Conservation (phyloP, 2,888 invertebrate genomes). For the Morpho deidamia region DNA sequence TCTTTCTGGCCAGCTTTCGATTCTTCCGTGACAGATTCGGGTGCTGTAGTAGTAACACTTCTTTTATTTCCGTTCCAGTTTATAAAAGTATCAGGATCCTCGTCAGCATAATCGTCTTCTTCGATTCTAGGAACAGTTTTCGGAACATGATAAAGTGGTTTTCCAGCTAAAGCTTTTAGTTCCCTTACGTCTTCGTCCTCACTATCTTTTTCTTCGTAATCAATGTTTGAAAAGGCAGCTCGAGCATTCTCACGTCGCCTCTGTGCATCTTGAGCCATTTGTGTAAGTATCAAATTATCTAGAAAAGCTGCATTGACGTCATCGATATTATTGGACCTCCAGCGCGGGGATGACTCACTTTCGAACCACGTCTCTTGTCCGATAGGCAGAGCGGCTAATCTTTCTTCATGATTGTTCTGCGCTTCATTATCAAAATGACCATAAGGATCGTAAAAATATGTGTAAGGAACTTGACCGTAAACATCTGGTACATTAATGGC, state of each 20-base stretch:
- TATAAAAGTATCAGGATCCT: conserved; percentile 69
- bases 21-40: conserved; percentile 39
- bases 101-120: conserved; percentile 50
- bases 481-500: conserved; percentile 56
- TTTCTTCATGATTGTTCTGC: conserved; percentile 79
- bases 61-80: conserved; percentile 74
- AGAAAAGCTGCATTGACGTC: conserved; percentile 81
- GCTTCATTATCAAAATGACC: conserved; percentile 78
- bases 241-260: conserved; percentile 68
- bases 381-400: conserved; percentile 79
- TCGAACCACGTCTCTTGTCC: conserved; percentile 84
- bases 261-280: conserved; percentile 80
- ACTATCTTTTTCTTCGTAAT: conserved; percentile 55
- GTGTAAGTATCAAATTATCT: conserved; percentile 82
- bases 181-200: conserved; percentile 83
- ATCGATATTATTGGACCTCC: conserved; percentile 64
- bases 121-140: conserved; percentile 62
- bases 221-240: conserved; percentile 59
- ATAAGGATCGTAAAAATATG: conserved; percentile 68
- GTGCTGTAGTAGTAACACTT: conserved; percentile 56
- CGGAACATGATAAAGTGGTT: conserved; percentile 70
- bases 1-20: conserved; percentile 79
- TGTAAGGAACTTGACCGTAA: conserved; percentile 62
- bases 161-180: conserved; percentile 79
- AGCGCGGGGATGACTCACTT: conserved; percentile 66